Base-by-base conservation (phyloP, 2,113 vertebrate genomes). In the Heterocephalus glaber region DNA sequence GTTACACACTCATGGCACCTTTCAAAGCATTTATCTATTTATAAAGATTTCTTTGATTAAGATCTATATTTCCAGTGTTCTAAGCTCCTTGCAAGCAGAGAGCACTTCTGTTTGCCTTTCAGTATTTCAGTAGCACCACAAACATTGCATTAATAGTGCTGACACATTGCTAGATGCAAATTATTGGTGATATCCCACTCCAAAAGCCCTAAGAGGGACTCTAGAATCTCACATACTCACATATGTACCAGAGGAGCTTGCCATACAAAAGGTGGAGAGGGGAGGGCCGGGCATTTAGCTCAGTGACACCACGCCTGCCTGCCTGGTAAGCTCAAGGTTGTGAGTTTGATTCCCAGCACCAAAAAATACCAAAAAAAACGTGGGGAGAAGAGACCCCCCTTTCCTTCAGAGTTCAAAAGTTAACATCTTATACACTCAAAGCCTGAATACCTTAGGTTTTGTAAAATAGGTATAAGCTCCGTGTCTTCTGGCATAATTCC, bases 1-100 rank as follows among this genome's bases (percentile, higher is more conserved):
- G 7, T 61, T 72, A 72, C 22, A 66, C 1, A 3, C 13, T 82
- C 60, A 44, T 44, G 60, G 17, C 12, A 41, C 58, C 38, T 93
- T 94, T 82, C 16, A 89, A 86, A 91, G 65, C 38, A 95, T 2
- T 56, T 70, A 54, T 26, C 26, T 6, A 10, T 91, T 92, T 88
- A 20, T 30, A 68, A 88, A 86, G 80, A 70, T 76, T 79, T 74
- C 33, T 41, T 76, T 84, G 35, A 74, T n/a, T 47, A 56, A 72
- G 38, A 28, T 76, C 86, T 72, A 0, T 49, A 35, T 68, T 35
- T 72, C 41, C 76, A 17, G 11, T 17, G 65, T 49, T 28, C 52
- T 41, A 38, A 47, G 76, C 44, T 92, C 24, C 76, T 47, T 81
- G 33, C 2, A 74, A 72, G 28, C 52, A 77, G 24, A 26, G n/a